A percentile compares a stretch with the other conserved stretches of the same genome.
Conservation (phyloP, 1,140 invertebrate genomes). For the Drosophila tristis region DNA sequence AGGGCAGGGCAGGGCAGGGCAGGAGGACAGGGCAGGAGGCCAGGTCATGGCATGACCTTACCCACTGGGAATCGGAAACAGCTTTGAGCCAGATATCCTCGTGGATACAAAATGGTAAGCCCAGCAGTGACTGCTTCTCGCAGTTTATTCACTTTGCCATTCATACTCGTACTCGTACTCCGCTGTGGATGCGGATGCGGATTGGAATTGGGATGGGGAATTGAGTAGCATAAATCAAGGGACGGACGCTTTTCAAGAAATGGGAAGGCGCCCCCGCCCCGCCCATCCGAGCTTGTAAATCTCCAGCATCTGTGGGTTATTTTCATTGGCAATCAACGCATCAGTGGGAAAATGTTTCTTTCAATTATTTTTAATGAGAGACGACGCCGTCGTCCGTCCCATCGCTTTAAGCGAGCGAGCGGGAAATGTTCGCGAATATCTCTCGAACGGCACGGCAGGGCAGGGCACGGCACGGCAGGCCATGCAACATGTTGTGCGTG, state of each 20-base stretch:
- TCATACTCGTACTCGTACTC: slow-evolving; percentile 21
- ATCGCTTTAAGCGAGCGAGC: slow-evolving; percentile 30
- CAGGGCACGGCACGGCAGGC: slow-evolving; percentile 17
- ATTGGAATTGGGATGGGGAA: slow-evolving; percentile 12
- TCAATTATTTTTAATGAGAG: slow-evolving; percentile 74
- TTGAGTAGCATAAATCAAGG: slow-evolving; percentile 45
- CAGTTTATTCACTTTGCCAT: slow-evolving; percentile 56
- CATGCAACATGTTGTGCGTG: slow-evolving; percentile 76
- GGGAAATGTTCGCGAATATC: slow-evolving; percentile 33
- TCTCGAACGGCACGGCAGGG: slow-evolving; percentile 11
- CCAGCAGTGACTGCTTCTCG: slow-evolving; percentile 5
- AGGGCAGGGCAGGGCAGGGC: slow-evolving; percentile 26
- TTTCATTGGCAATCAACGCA: slow-evolving; percentile 68
- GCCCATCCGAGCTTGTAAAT: slow-evolving; percentile 27
- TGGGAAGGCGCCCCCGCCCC: slow-evolving; percentile 25
- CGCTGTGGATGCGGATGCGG: too few relatives aligned
- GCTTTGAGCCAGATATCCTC: slow-evolving; percentile 45
- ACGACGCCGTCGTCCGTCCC: slow-evolving; percentile 3
- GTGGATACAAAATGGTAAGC: slow-evolving; percentile 41
- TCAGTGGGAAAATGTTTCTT: slow-evolving; percentile 54
- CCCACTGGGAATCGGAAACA: slow-evolving; percentile 50
- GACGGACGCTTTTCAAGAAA: slow-evolving; percentile 24
- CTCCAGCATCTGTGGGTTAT: slow-evolving; percentile 45
- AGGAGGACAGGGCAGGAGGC: slow-evolving; percentile 3
- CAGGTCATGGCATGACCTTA: slow-evolving; percentile 45